Percentiles rank a stretch among this genome's conserved stretches.
Conservation (phyloP, 2,888 invertebrate genomes). For the Cyrtodaria siliqua region DNA sequence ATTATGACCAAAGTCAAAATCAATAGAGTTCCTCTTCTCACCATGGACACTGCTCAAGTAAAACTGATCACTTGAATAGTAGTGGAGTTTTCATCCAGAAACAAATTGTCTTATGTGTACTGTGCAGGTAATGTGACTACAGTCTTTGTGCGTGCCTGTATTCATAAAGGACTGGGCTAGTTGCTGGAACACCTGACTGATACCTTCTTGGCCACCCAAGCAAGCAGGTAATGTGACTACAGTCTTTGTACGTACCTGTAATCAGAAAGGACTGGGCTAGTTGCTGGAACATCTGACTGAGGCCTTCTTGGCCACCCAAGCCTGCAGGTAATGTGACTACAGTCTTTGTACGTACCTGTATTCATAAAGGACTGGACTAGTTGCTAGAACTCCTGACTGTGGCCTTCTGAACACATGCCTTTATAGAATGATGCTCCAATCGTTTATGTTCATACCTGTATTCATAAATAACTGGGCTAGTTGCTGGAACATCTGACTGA, state of each 20-base stretch:
- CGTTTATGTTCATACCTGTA: conserved; percentile 47
- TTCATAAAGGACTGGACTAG: conserved; percentile 70
- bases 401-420: conserved; percentile 45
- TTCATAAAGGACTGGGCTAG: conserved; percentile 70
- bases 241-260: conserved; percentile 39
- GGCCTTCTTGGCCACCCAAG: conserved; percentile 45
- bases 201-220: conserved; percentile 47
- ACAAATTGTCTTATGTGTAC: too few species aligned
- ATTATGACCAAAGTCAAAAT: too few species aligned
- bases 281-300: conserved; percentile 77
- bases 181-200: conserved; percentile 77
- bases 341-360: too few species aligned
- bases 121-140: too few species aligned
- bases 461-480: conserved; percentile 70
- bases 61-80: too few species aligned
- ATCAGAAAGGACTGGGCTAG: conserved; percentile 70
- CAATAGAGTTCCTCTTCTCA: too few species aligned
- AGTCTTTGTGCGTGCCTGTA: too few species aligned
- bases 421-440: conserved; percentile 29
- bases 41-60: too few species aligned
- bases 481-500: conserved; percentile 76
- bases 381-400: conserved; percentile 76
- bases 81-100: too few species aligned
- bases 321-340: too few species aligned
- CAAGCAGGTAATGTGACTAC: conserved; percentile 33